Conservation (phyloP, 2,888 invertebrate genomes). For the Corbicula japonica region DNA sequence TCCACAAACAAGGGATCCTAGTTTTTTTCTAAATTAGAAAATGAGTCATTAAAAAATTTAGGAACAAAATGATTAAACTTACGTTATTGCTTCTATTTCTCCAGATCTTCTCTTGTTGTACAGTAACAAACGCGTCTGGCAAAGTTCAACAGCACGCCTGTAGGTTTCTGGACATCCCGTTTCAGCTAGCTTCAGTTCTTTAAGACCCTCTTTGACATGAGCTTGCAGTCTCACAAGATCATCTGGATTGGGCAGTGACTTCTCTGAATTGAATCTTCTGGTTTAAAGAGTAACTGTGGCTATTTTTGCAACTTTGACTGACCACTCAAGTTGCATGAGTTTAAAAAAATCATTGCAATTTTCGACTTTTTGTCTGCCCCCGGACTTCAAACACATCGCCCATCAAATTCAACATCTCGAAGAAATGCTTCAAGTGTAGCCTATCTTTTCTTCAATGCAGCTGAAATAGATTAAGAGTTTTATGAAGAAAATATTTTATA, state of each 20-base stretch:
- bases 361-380: constrained; percentile 17
- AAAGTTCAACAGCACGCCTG: constrained; percentile 20
- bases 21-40: neutral
- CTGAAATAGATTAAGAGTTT: too few species aligned
- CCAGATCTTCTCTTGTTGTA: constrained; percentile 63
- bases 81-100: constrained; percentile 52
- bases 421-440: too few species aligned
- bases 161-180: neutral
- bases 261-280: constrained; percentile 28
- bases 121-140: constrained; percentile 51
- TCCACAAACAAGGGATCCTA: neutral
- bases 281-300: constrained; percentile 12
- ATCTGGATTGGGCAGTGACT: constrained; percentile 20
- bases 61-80: neutral
- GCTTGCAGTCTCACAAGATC: constrained; percentile 29
- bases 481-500: too few species aligned
- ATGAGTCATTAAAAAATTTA: neutral
- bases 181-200: neutral
- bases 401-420: too few species aligned
- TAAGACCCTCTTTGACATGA: constrained; percentile 19
- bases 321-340: constrained; percentile 42
- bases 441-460: too few species aligned
- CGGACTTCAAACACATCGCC: constrained; percentile 34
- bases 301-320: constrained; percentile 27
- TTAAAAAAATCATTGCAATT: constrained; percentile 50